Evolutionary conservation across 2,113 vertebrate species (phyloP), one percentile per base, ranked within the genome.

Genomic region (Thalassoma bifasciatum): DNA sequence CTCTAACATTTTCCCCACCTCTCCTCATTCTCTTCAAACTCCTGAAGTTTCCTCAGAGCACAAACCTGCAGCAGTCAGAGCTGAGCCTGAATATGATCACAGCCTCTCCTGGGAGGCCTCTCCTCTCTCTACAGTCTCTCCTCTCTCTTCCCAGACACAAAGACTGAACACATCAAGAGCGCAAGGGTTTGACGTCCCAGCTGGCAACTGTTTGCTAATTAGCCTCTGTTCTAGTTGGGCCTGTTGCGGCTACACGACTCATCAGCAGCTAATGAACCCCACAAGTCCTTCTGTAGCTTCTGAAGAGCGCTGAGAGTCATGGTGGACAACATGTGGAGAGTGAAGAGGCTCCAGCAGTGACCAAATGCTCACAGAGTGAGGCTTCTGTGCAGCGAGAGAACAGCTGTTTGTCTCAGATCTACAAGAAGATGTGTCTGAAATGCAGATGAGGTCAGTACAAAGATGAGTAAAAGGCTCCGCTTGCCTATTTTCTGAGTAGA

Each of bases 191-290:
- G 49, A 59, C 8, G 66, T 69, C 57, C 75, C 73, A 77, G 57
- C 78, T 84, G 78, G 81, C 73, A n/a, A 50, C 22, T 50, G 46
- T 14, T 23, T 46, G 47, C 81, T 85, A 87, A 89, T 83, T 79
- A 86, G 69, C 58, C 62, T 49, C 21, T 24, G 26, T 59, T 73
- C 60, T 54, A n/a, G 34, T 75, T 59, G 46, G 63, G 49, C 56
- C 69, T 76, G 38, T 54, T 73, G 51, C 26, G 50, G 72, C 72
- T 69, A 16, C 23, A 64, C 12, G 51, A 59, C 62, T 74, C 68
- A 59, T 86, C 71, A 34, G 73, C 1, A 11, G 66, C 77, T 80
- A 82, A 86, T 82, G 77, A 86, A 82, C 69, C 24, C 50, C 1
- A 53, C 59, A 71, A 50, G 74, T 76, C 50, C 61, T n/a, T 54